phyloP scores from a whole-genome alignment of 1,140 invertebrate species.

The Macrobrachium rosenbergii region DNA sequence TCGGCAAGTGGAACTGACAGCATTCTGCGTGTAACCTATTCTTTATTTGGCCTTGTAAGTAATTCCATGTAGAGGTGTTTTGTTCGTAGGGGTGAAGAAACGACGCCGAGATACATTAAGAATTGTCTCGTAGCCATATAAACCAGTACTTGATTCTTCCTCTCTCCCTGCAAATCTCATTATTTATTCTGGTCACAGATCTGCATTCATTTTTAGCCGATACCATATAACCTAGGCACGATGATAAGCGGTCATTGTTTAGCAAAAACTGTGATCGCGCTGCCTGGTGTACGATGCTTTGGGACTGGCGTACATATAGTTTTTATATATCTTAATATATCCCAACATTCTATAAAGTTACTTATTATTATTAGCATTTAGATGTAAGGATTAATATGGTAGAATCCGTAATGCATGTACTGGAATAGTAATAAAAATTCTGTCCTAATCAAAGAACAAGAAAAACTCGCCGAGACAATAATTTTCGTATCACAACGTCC shows the following conservation, averaged over 20 bases:
- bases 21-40: too few relatives aligned
- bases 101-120: background rate
- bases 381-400: background rate
- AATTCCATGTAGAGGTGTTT: too few relatives aligned
- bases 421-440: background rate
- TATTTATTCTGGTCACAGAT: constrained; percentile 22
- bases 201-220: constrained; percentile 35
- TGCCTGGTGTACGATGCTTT: constrained; percentile 7
- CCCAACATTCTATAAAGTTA: too few relatives aligned
- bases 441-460: background rate
- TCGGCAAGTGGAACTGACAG: too few relatives aligned
- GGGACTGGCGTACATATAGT: too few relatives aligned
- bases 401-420: background rate
- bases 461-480: constrained; percentile 25
- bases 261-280: background rate
- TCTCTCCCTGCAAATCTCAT: background rate
- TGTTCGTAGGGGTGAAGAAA: too few relatives aligned
- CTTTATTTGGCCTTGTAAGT: too few relatives aligned
- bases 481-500: constrained; percentile 45
- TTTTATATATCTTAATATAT: too few relatives aligned
- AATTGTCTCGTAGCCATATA: background rate
- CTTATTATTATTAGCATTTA: too few relatives aligned
- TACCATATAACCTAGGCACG: constrained; percentile 20
- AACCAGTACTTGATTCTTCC: constrained; percentile 4
- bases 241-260: constrained; percentile 37